These are phyloP conservation scores for Frieseomelitta varia DNA, from an alignment of 1,140 invertebrate genomes.

Conservation along the genomic window DNA sequence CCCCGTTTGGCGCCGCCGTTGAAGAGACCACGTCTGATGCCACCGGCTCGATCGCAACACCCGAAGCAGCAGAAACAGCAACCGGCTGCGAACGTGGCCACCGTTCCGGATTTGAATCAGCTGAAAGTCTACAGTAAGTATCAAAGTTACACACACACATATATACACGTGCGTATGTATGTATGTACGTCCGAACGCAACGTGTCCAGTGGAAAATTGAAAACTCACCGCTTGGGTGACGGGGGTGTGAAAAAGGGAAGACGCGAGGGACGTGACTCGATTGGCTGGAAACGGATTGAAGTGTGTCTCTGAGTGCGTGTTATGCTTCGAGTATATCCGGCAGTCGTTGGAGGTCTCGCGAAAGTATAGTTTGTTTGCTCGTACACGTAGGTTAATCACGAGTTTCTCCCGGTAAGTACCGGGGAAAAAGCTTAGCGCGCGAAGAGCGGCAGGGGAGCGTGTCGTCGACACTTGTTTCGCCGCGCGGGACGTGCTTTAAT, in stretches of 20 bases:
- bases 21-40: slow-evolving; percentile 85
- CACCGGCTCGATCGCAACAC: slow-evolving; percentile 79
- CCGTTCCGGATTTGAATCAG: slow-evolving; percentile 79
- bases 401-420: background rate
- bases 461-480: slow-evolving; percentile 9
- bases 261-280: background rate
- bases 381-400: background rate
- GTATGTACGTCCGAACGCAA: no score
- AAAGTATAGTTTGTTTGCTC: slow-evolving; percentile 14
- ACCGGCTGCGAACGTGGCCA: slow-evolving; percentile 66
- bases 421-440: background rate
- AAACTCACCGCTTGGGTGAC: no score
- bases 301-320: background rate
- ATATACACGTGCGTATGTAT: no score
- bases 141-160: no score
- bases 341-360: background rate
- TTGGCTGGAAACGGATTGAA: background rate
- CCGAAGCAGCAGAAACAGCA: slow-evolving; percentile 79
- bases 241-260: background rate
- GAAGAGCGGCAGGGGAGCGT: background rate
- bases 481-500: slow-evolving; percentile 3
- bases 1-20: slow-evolving; percentile 83
- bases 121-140: slow-evolving; percentile 87
- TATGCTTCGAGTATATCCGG: background rate
- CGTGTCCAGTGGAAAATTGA: background rate